Conservation (phyloP, 2,113 vertebrate species). For the Sclerurus mexicanus region DNA sequence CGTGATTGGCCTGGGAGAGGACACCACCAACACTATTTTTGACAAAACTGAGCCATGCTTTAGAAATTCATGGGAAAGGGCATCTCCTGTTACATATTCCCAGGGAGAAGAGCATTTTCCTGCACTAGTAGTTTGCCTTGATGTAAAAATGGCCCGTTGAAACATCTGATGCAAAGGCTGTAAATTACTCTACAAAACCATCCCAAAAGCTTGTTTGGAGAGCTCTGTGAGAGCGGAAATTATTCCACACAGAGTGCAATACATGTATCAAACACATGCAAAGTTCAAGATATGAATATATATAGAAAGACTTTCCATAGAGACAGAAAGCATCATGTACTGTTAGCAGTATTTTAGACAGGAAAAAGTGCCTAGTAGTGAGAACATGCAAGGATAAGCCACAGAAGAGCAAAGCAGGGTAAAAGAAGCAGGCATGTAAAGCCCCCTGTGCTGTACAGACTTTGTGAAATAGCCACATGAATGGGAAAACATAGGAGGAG, state of each 20-base stretch:
- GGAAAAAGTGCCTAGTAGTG: not conserved
- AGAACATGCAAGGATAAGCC: not conserved
- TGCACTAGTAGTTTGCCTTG: not conserved
- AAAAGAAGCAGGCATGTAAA: not conserved
- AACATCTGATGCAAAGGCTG: not conserved
- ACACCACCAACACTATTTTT: not conserved
- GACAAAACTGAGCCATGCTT: not conserved
- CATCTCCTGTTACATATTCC: not conserved
- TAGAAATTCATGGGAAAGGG: not conserved
- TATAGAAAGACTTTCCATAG: rapidly evolving
- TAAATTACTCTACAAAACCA: not conserved
- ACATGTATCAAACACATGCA: not conserved
- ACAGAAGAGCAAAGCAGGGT: not conserved
- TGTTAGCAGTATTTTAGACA: not conserved
- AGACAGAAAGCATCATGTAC: not conserved
- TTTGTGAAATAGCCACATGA: not conserved
- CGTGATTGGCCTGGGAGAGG: rapidly evolving
- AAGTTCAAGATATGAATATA: not conserved
- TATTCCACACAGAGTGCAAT: not conserved
- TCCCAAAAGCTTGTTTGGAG: not conserved
- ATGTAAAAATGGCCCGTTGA: not conserved
- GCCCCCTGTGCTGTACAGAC: not conserved
- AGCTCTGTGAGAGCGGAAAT: not conserved
- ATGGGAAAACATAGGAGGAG: not conserved
- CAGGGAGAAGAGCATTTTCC: not conserved